Evolutionary conservation across 2,797 vertebrate species (phyloP), one percentile per base, ranked within the genome.

Genomic region (Distichodus sexfasciatus): DNA sequence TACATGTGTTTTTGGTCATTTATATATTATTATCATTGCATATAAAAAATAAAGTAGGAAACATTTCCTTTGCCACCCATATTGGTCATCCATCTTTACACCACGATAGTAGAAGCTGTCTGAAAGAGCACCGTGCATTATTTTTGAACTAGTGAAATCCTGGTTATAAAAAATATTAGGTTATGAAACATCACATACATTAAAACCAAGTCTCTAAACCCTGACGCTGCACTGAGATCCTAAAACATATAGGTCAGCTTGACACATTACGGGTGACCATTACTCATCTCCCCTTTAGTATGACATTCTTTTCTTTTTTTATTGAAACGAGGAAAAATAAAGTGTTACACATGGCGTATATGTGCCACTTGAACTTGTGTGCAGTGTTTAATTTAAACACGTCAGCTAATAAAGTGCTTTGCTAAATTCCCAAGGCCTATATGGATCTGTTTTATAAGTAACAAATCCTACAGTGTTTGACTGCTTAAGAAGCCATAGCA

Each of bases 391-490:
- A 66, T 9, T 48, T 48, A 68, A 21, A 68, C 65, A 41, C 7
- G 8, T 57, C 3, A 61, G 51, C 54, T 76, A 72, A 70, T 76
- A 43, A 76, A 75, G 40, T 54, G 72, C 78, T 21, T 40, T 36
- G 69, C 76, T 76, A 67, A 79, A 68, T 65, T 66, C 69, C 59
- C 47, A 55, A 23, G 66, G 41, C 44, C 68, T 80, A 72, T 74
- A 79, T 57, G 61, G 69, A 59, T 60, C 44, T 59, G 59, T 66
- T 76, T n/a, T 68, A 62, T 66, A 74, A 75, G 28, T 63, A 23
- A 29, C 35, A 80, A 85, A 86, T 85, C 82, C 78, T 81, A 71
- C 83, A 14, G 41, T 11, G 36, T 84, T 85, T 9, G 64, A 69
- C 26, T 29, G 66, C 12, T 74, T 47, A 63, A 77, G 60, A 68